Evolutionary conservation across 2,113 vertebrate species (phyloP).

Genomic region (Cyanoderma ruficeps): DNA sequence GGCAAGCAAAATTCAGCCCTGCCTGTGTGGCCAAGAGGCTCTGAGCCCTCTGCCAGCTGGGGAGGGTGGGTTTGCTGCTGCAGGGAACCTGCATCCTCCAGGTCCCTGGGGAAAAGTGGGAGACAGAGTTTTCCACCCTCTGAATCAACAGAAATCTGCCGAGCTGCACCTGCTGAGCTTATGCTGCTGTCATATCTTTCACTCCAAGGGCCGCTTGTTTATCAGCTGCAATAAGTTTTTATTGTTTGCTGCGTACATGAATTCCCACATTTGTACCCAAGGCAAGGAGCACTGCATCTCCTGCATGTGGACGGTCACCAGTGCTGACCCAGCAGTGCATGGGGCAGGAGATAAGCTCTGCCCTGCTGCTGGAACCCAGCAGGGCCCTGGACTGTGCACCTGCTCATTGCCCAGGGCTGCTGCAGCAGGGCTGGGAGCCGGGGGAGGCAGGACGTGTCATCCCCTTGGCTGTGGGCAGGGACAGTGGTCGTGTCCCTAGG

Average conservation of each 20-base stretch:
- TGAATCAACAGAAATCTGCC: neutral
- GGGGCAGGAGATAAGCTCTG: neutral
- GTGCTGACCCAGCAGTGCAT: neutral
- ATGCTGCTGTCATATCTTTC: neutral
- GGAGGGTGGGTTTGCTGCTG: neutral
- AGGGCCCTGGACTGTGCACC: fast-evolving
- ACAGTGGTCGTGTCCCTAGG: fast-evolving
- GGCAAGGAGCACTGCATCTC: neutral
- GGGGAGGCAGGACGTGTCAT: neutral
- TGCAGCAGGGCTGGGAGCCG: neutral
- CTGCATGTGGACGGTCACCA: neutral
- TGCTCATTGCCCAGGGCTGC: neutral
- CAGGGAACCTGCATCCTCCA: fast-evolving
- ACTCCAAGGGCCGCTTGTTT: neutral
- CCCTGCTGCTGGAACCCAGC: neutral
- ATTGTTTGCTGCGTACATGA: neutral
- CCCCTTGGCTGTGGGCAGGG: neutral
- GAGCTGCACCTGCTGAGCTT: neutral
- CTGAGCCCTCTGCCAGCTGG: neutral
- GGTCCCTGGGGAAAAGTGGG: neutral
- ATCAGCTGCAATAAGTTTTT: neutral
- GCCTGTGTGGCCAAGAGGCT: fast-evolving
- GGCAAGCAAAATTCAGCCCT: neutral
- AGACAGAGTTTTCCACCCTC: neutral
- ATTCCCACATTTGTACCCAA: neutral